Percentiles rank a stretch among this genome's conserved stretches.
Evolutionary conservation across 2,113 vertebrate species (phyloP).

Genomic region (Mesitornis unicolor): DNA sequence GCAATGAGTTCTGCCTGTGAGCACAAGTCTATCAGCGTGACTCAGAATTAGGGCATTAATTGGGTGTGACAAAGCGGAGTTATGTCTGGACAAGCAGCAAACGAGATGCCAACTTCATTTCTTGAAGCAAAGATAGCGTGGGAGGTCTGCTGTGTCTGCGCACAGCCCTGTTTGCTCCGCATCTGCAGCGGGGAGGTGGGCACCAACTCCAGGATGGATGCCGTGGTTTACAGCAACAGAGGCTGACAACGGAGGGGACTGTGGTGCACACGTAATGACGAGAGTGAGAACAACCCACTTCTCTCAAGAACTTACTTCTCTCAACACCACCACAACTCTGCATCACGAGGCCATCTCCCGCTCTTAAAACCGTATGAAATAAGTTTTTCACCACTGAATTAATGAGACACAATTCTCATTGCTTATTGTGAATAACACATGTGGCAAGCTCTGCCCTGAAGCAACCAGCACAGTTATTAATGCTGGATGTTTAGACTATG

Average conservation of each 20-base stretch:
- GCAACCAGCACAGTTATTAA: neutral
- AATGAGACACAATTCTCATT: neutral
- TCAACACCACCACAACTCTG: neutral
- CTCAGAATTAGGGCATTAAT: neutral
- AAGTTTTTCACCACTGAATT: neutral
- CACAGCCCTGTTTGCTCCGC: neutral
- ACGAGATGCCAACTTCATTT: neutral
- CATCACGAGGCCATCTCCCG: neutral
- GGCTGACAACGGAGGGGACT: neutral
- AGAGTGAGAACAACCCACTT: neutral
- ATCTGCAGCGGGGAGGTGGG: neutral
- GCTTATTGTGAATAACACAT: neutral
- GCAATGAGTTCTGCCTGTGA: neutral
- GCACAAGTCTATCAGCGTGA: neutral
- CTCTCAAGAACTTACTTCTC: neutral
- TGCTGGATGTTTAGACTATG: neutral
- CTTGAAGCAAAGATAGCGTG: neutral
- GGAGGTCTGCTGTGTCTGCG: neutral
- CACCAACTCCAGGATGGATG: neutral
- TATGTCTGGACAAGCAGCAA: slow-evolving; percentile 32
- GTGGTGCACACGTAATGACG: neutral
- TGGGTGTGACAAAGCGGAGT: neutral
- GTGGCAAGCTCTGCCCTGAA: neutral
- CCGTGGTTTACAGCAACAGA: neutral
- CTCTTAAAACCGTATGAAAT: neutral